Conservation (phyloP, 2,113 vertebrate species). For the Pangasianodon gigas region DNA sequence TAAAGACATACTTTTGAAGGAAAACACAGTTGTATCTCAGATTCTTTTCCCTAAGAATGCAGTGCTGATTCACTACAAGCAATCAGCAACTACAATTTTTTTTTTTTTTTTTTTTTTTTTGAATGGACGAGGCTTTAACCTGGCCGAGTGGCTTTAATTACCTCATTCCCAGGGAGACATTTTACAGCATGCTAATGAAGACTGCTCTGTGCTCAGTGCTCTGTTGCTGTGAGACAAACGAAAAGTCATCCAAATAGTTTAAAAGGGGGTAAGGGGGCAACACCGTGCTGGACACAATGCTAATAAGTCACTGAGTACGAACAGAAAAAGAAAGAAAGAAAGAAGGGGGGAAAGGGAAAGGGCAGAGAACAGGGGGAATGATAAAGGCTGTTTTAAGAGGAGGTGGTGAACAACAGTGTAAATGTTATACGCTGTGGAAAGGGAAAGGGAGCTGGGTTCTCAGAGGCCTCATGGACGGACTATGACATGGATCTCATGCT, state of each 20-base stretch:
- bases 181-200: slow-evolving; percentile 73
- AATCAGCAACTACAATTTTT: neutral
- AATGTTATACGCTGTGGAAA: neutral
- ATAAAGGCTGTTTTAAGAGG: neutral
- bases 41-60: neutral
- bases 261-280: slow-evolving; percentile 19
- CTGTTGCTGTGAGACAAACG: slow-evolving; percentile 73
- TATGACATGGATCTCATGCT: slow-evolving; percentile 29
- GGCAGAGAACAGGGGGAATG: neutral
- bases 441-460: neutral
- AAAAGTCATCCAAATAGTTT: slow-evolving; percentile 64
- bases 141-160: slow-evolving; percentile 40
- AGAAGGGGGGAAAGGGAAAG: neutral
- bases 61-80: neutral
- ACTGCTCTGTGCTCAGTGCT: slow-evolving; percentile 54
- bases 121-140: slow-evolving; percentile 34
- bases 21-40: neutral
- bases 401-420: neutral
- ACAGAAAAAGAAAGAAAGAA: slow-evolving; percentile 10
- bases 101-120: neutral
- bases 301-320: slow-evolving; percentile 51
- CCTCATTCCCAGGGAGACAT: slow-evolving; percentile 46
- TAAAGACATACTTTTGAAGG: neutral
- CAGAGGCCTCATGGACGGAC: slow-evolving; percentile 1
- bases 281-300: slow-evolving; percentile 58